Evolutionary conservation across 2,113 vertebrate species (phyloP).

Genomic region (Chlorodrepanis virens): DNA sequence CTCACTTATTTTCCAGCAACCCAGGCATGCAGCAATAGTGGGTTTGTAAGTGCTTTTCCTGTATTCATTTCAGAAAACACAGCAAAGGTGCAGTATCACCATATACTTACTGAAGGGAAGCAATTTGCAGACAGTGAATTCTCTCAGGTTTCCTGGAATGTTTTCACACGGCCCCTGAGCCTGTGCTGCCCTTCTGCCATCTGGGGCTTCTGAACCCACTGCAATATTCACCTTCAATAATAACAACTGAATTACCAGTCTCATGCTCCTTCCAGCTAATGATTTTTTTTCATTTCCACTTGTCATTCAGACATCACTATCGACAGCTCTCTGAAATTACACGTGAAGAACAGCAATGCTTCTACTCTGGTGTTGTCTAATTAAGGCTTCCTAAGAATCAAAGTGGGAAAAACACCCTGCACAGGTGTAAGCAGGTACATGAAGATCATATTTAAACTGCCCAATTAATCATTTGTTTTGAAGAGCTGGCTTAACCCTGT

Average conservation of each 20-base stretch:
- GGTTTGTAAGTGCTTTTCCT: not conserved
- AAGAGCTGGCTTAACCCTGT: not conserved
- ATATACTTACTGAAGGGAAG: not conserved
- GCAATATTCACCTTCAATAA: not conserved
- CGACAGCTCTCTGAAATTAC: not conserved
- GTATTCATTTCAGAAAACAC: not conserved
- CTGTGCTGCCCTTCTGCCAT: not conserved
- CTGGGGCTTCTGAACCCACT: not conserved
- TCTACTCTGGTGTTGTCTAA: not conserved
- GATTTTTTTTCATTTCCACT: conserved; percentile 2
- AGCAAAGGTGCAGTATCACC: not conserved
- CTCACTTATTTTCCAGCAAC: not conserved
- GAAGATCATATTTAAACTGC: not conserved
- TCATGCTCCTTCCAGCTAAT: not conserved
- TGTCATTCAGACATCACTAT: conserved; percentile 38
- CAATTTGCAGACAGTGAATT: not conserved
- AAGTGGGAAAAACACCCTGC: not conserved
- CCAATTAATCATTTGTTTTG: not conserved
- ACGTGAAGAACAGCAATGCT: not conserved
- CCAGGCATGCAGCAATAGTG: not conserved
- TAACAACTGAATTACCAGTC: not conserved
- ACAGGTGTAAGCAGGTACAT: not conserved
- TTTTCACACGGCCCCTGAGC: not conserved
- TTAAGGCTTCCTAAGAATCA: conserved; percentile 33
- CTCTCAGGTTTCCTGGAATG: not conserved